These are phyloP conservation scores for Tragelaphus scriptus DNA, from an alignment of 2,113 vertebrate genomes.

Conservation along the genomic window DNA sequence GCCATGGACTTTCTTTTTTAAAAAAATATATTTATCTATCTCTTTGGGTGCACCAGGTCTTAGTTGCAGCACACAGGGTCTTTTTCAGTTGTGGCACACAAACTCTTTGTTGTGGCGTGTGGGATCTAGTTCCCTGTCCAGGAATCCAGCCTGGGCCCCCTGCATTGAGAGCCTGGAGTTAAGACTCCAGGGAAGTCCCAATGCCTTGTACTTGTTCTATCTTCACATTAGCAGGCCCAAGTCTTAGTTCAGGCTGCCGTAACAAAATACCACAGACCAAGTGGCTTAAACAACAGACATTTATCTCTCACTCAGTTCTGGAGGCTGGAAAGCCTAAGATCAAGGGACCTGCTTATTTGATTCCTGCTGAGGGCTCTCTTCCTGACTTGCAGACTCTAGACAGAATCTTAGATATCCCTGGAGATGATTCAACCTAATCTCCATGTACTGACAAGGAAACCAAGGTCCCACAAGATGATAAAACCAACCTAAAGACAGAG, in stretches of 20 bases:
- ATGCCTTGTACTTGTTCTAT: not conserved
- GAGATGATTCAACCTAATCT: not conserved
- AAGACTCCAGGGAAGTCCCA: not conserved
- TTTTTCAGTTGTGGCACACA: not conserved
- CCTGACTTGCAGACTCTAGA: not conserved
- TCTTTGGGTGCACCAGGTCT: not conserved
- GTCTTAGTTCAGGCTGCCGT: not conserved
- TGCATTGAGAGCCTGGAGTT: not conserved
- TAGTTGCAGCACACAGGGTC: not conserved
- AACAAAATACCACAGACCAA: not conserved
- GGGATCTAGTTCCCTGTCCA: not conserved
- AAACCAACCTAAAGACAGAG: not conserved
- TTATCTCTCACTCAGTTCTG: not conserved
- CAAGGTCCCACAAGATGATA: not conserved
- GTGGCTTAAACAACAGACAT: not conserved
- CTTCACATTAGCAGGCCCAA: not conserved
- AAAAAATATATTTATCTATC: not conserved
- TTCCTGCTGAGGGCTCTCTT: not conserved
- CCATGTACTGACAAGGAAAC: not conserved
- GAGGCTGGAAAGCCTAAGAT: not conserved
- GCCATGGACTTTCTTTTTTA: not conserved
- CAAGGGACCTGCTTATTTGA: not conserved
- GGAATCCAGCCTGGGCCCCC: not conserved
- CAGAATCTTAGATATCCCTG: not conserved
- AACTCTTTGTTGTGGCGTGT: not conserved